phyloP scores from a whole-genome alignment of 2,797 vertebrate species.

The Sebastes trivittatus region DNA sequence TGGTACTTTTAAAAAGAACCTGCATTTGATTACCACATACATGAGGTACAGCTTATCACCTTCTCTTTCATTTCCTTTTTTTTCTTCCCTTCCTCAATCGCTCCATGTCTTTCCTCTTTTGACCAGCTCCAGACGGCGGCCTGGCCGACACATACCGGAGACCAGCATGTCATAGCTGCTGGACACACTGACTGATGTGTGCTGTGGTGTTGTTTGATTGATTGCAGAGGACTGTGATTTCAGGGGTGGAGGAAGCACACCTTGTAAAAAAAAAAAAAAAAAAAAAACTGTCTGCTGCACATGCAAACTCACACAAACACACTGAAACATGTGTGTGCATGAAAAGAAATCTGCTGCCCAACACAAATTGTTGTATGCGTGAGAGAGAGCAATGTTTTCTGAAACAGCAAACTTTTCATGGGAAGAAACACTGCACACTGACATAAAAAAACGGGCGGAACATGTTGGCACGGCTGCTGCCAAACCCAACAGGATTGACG shows the following conservation, averaged over 20 bases:
- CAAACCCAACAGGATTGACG: conserved; percentile 34
- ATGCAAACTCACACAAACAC: conserved; percentile 5
- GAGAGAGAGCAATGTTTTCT: conserved; percentile 12
- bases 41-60: conserved; percentile 47
- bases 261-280: conserved; percentile 39
- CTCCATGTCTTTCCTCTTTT: conserved; percentile 24
- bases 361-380: neutral
- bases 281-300: conserved; percentile 1
- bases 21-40: conserved; percentile 45
- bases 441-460: neutral
- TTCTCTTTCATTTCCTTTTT: neutral
- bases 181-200: conserved; percentile 36
- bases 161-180: conserved; percentile 51
- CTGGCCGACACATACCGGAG: conserved; percentile 50
- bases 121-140: conserved; percentile 46
- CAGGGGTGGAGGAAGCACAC: conserved; percentile 46
- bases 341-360: conserved; percentile 4
- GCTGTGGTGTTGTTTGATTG: conserved; percentile 47
- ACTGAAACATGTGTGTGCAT: conserved; percentile 4
- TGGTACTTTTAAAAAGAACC: neutral
- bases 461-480: conserved; percentile 13
- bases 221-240: conserved; percentile 44
- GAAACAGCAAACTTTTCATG: neutral
- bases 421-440: neutral
- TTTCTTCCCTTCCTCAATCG: neutral